These are phyloP conservation scores for Danio albolineatus DNA, from an alignment of 2,797 vertebrate species.

Conservation along the genomic window DNA sequence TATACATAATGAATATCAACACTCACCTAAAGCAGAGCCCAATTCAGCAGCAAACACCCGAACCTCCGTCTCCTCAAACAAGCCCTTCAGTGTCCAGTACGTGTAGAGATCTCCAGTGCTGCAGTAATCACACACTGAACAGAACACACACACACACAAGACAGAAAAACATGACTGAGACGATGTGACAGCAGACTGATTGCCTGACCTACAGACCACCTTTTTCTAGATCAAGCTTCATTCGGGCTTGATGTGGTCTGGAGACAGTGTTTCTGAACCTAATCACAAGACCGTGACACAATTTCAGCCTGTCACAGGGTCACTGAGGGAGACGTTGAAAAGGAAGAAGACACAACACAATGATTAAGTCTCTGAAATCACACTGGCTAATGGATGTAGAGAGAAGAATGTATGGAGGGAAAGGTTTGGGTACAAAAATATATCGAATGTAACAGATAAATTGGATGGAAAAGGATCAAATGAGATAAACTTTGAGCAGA, in stretches of 20 bases:
- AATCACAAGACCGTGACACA: slow-evolving; percentile 10
- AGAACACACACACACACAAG: slow-evolving; percentile 17
- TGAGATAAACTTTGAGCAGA: neutral
- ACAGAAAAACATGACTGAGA: neutral
- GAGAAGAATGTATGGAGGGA: neutral
- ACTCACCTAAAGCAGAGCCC: slow-evolving; percentile 86
- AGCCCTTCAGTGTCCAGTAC: slow-evolving; percentile 79
- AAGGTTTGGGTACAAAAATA: neutral
- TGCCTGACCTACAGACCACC: slow-evolving; percentile 18
- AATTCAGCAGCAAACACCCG: slow-evolving; percentile 86
- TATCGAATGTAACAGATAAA: neutral
- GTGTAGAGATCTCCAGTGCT: slow-evolving; percentile 83
- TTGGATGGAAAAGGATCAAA: neutral
- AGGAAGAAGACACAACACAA: neutral
- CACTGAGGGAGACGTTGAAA: slow-evolving; percentile 9
- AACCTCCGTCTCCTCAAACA: slow-evolving; percentile 80
- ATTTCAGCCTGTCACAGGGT: slow-evolving; percentile 15
- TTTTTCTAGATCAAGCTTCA: slow-evolving; percentile 10
- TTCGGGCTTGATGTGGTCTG: slow-evolving; percentile 3
- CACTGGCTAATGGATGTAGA: neutral
- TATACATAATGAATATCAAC: neutral
- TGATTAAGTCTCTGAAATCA: neutral
- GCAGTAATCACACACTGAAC: slow-evolving; percentile 86
- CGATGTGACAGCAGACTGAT: neutral
- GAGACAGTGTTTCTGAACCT: slow-evolving; percentile 9